Evolutionary conservation across 2,113 vertebrate species (phyloP).

Genomic region (Ochotona curzoniae): DNA sequence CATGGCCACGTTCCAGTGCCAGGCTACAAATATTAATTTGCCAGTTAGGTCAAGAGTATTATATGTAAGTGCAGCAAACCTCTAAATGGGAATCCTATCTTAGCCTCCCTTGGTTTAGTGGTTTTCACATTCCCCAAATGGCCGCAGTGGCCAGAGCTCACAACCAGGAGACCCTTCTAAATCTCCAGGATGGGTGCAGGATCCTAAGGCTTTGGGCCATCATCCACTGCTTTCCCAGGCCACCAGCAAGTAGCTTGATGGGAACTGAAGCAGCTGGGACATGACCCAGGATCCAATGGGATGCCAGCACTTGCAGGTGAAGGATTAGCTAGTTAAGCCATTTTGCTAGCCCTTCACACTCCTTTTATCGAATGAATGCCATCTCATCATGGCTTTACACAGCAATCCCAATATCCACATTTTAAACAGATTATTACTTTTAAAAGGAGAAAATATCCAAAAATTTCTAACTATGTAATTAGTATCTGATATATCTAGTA

Average conservation of each 20-base stretch:
- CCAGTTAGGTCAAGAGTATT: neutral
- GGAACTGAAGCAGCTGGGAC: too few species aligned
- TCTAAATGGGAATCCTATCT: neutral
- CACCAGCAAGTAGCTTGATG: too few species aligned
- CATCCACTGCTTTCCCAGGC: too few species aligned
- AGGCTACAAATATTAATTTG: neutral
- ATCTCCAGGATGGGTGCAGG: too few species aligned
- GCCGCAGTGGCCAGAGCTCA: too few species aligned
- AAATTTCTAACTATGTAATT: neutral
- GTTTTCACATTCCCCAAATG: neutral
- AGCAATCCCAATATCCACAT: neutral
- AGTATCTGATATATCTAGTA: constrained; percentile 9
- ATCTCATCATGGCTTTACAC: neutral
- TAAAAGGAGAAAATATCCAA: too few species aligned
- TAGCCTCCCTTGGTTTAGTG: neutral
- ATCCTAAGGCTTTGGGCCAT: too few species aligned
- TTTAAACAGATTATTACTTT: neutral
- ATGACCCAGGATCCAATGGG: too few species aligned
- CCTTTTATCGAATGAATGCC: neutral
- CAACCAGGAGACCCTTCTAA: too few species aligned
- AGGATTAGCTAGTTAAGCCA: too few species aligned
- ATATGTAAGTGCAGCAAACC: neutral
- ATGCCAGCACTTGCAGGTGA: too few species aligned
- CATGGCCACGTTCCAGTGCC: neutral
- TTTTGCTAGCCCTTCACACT: too few species aligned